Evolutionary conservation across 2,888 invertebrate genomes (phyloP), one percentile per base, ranked within the genome.

Genomic region (Philereme transversata): DNA sequence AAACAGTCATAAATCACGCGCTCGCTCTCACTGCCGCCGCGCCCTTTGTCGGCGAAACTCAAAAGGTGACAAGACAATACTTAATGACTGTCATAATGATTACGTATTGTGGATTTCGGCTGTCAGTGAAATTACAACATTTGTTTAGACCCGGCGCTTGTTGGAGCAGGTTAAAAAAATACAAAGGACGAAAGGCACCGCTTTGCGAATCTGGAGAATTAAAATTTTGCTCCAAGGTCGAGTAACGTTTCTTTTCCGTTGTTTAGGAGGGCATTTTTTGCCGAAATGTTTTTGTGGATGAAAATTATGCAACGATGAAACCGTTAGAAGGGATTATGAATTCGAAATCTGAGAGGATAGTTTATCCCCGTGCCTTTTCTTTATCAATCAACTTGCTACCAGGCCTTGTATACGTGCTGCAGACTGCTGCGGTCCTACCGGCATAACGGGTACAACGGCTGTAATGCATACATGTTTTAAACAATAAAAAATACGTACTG

Each of bases 11-110:
- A 51, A 54, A 51, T 47, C 48, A 55, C 35, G 9, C 45, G 0
- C 35, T 46, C 77, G 74, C 77, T 68, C 5, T 35, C 54, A 75
- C 73, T 57, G 41, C 73, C 71, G 83, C 87, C 76, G 65, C 46
- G 68, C 72, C 62, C 57, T 62, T 65, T 71, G 83, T 78, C 89
- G 90, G 88, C 78, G 70, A 76, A 79, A 77, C 77, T 83, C 78
- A 81, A 87, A 88, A 83, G 81, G 79, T 78, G 82, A 83, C 82
- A 84, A 86, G 85, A 89, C 90, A 88, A 88, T 87, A 80, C 80
- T 77, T 86, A 87, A 88, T 80, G 85, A 84, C 81, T 74, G 77
- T 73, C 76, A 82, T 88, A 88, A 89, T 88, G 83, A 90, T 82
- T 81, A 77, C 75, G 81, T 80, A 86, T 88, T 89, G 88, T 87